phyloP scores from a whole-genome alignment of 2,113 vertebrate species.

The Eolophus roseicapilla region DNA sequence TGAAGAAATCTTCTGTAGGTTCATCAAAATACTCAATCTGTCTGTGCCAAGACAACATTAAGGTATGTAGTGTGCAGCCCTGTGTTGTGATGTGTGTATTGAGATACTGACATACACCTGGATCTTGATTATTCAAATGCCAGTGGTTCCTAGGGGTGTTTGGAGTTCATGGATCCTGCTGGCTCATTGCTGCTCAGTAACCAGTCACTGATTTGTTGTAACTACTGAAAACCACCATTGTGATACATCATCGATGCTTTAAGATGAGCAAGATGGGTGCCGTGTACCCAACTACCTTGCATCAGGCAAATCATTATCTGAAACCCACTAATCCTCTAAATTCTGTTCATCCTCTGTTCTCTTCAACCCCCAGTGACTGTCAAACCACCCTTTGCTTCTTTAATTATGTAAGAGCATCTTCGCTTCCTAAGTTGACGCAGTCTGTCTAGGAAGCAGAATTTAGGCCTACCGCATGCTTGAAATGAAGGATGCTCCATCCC shows the following conservation, averaged over 20 bases:
- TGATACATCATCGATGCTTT: not conserved
- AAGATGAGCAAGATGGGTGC: not conserved
- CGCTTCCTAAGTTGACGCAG: not conserved
- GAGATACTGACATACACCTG: not conserved
- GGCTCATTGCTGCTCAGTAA: not conserved
- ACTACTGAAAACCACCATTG: not conserved
- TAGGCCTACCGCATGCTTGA: not conserved
- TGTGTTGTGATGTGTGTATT: fast-evolving
- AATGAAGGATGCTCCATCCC: not conserved
- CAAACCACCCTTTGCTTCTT: not conserved
- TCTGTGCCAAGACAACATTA: not conserved
- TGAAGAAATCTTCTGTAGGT: not conserved
- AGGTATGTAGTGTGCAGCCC: not conserved
- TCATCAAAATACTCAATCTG: not conserved
- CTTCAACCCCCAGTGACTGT: not conserved
- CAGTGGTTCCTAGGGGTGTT: not conserved
- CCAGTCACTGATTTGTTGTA: not conserved
- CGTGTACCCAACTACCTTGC: not conserved
- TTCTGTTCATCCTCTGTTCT: not conserved
- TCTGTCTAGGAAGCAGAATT: not conserved
- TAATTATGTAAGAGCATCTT: not conserved
- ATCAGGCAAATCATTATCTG: not conserved
- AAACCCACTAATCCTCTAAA: not conserved
- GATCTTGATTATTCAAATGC: not conserved
- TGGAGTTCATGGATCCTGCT: not conserved